A percentile compares a stretch with the other conserved stretches of the same genome.
These are phyloP conservation scores for Ictalurus punctatus DNA, from an alignment of 2,113 vertebrate species.

Conservation along the genomic window DNA sequence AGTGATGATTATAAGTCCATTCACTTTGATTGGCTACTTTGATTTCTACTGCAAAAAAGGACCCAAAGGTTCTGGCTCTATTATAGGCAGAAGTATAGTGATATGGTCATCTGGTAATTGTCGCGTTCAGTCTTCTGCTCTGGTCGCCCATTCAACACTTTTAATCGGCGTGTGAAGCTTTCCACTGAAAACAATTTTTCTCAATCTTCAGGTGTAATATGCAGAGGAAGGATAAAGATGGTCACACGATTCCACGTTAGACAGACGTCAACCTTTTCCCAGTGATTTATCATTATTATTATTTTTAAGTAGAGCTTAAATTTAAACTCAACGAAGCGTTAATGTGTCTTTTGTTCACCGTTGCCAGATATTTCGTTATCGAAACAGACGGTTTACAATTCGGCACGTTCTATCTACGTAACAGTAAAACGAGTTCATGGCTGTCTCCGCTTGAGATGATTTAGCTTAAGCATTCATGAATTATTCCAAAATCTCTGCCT, in stretches of 20 bases:
- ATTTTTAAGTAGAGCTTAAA: neutral
- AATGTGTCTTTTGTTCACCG: neutral
- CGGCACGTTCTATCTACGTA: neutral
- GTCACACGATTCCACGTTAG: neutral
- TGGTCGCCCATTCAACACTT: neutral
- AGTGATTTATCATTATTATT: neutral
- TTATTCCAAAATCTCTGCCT: conserved; percentile 42
- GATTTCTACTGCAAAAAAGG: neutral
- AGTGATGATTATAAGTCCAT: neutral
- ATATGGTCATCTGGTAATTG: neutral
- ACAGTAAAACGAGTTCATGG: conserved; percentile 16
- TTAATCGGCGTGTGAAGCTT: neutral
- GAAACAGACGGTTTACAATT: neutral
- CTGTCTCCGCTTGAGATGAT: conserved; percentile 24
- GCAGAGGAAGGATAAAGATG: neutral
- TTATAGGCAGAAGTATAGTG: neutral
- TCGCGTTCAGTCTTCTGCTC: neutral
- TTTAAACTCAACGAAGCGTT: neutral
- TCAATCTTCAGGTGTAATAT: neutral
- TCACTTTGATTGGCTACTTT: neutral
- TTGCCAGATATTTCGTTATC: neutral
- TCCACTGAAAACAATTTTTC: neutral
- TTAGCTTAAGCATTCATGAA: conserved; percentile 26
- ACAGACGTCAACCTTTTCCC: neutral
- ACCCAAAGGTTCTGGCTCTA: neutral